Percentiles rank a stretch among this genome's conserved stretches.
phyloP scores from a whole-genome alignment of 2,797 vertebrate genomes.

The Coranthus polyacanthus region DNA sequence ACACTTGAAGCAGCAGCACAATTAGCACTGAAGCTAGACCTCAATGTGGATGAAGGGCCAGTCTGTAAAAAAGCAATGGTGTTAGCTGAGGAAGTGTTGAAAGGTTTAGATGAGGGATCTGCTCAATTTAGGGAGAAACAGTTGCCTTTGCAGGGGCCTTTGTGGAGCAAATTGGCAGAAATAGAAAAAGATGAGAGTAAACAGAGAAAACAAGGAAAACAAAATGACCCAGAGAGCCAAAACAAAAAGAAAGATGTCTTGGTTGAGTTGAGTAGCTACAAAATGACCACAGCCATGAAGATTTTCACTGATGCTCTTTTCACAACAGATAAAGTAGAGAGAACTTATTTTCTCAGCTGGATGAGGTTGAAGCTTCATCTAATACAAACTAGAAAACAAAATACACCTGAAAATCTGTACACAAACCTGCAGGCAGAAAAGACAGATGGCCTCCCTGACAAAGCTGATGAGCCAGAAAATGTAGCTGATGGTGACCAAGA shows the following conservation, averaged over 20 bases:
- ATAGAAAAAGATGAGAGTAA: conserved; percentile 82
- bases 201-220: conserved; percentile 53
- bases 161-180: conserved; percentile 78
- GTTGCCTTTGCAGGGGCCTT: conserved; percentile 83
- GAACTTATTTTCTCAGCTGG: conserved; percentile 87
- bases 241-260: conserved; percentile 70
- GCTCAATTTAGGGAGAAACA: conserved; percentile 76
- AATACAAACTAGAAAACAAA: conserved; percentile 63
- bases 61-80: conserved; percentile 79
- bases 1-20: conserved; percentile 81
- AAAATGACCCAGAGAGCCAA: conserved; percentile 50
- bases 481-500: neutral
- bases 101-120: conserved; percentile 72
- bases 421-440: conserved; percentile 17
- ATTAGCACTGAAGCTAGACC: conserved; percentile 70
- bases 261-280: conserved; percentile 72
- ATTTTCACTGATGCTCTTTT: conserved; percentile 82
- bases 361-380: conserved; percentile 83
- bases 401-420: conserved; percentile 13
- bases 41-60: conserved; percentile 84
- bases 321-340: conserved; percentile 71
- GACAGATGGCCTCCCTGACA: conserved; percentile 14
- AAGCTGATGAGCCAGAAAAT: conserved; percentile 23
- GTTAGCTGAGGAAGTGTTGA: conserved; percentile 71
- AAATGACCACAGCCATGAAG: conserved; percentile 79